Evolutionary conservation across 2,797 vertebrate species (phyloP), one percentile per base, ranked within the genome.

Genomic region (Sebastes hubbsi): DNA sequence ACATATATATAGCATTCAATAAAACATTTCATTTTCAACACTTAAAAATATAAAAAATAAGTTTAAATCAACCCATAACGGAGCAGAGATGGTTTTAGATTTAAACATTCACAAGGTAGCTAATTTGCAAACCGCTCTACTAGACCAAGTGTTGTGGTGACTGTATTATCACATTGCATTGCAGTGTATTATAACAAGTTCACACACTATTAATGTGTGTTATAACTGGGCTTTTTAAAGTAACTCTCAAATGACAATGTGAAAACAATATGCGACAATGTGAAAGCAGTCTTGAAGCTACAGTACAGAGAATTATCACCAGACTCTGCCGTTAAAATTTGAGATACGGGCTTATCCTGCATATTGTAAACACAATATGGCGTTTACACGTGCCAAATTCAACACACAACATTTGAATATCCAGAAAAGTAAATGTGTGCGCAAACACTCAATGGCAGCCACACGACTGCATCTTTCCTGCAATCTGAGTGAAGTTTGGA

Each of bases 321-420:
- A 56, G 52, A 56, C 52, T 27, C 11, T 11, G 20, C 12, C 12
- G 24, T 70, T 79, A 14, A 77, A 54, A 68, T 63, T 54, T 75
- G 30, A 65, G 59, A 77, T 79, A 66, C 1, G 1, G 30, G 32
- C 52, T 75, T 72, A 81, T 78, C 22, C 38, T 25, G 4, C 68
- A 77, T 66, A 80, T 52, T 72, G 72, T 69, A 80, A 78, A 81
- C 69, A 88, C 71, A 76, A 64, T 83, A 72, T 64, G 72, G 49
- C 65, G 42, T 76, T 78, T 65, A 16, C 38, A 56, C 32, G 60
- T 75, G 67, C 68, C 72, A 82, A 82, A 24, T 62, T 56, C 75
- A 87, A 83, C 52, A 73, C 46, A 46, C 46, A 82, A 58, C 63
- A 61, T 78, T 75, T 80, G n/a, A 72, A 49, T 36, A 55, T 59